These are phyloP conservation scores for Apodemus speciosus DNA, from an alignment of 2,113 vertebrate species.

Conservation along the genomic window DNA sequence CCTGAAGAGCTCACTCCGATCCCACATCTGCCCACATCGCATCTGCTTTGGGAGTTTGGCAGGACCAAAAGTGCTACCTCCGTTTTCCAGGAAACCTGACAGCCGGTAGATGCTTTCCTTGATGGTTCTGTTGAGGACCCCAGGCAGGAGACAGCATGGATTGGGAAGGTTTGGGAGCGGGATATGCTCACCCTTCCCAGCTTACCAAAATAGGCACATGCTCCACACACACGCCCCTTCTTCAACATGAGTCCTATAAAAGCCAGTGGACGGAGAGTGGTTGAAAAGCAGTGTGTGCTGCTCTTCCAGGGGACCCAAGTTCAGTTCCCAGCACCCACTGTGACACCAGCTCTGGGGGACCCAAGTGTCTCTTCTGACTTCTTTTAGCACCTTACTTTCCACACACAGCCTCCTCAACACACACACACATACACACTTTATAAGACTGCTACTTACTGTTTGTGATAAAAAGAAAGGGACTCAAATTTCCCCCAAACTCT, in stretches of 20 bases:
- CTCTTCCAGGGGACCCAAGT: neutral
- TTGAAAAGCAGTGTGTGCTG: neutral
- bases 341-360: neutral
- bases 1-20: too few species aligned
- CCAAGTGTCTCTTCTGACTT: neutral
- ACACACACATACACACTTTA: neutral
- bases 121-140: neutral
- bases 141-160: neutral
- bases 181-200: too few species aligned
- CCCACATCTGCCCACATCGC: neutral
- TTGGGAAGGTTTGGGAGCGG: neutral
- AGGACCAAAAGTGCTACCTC: neutral
- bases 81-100: neutral
- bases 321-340: neutral
- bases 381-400: neutral
- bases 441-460: neutral
- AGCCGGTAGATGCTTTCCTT: neutral
- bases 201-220: neutral
- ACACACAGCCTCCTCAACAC: neutral
- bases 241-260: neutral
- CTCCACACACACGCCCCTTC: neutral
- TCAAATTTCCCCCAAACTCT: neutral
- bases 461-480: neutral
- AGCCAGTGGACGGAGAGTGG: neutral
- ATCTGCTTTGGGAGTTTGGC: neutral